A percentile compares a stretch with the other conserved stretches of the same genome.
Evolutionary conservation across 2,888 invertebrate genomes (phyloP).

Genomic region (Baccha elongata): DNA sequence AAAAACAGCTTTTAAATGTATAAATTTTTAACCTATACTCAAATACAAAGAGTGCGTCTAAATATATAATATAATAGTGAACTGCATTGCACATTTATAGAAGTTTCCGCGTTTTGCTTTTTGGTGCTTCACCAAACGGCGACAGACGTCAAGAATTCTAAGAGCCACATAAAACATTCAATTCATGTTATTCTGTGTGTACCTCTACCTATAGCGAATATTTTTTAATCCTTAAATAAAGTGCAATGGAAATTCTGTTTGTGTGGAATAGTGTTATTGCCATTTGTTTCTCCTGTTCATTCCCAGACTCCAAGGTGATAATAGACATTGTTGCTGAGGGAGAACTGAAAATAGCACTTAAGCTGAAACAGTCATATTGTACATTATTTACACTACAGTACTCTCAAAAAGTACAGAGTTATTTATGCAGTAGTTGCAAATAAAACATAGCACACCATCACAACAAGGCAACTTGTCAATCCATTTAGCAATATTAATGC

Average conservation of each 20-base stretch:
- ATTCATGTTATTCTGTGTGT: slow-evolving; percentile 35
- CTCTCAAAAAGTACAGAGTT: slow-evolving; percentile 14
- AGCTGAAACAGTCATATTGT: slow-evolving; percentile 44
- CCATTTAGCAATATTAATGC: slow-evolving; percentile 59
- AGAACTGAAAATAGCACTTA: slow-evolving; percentile 66
- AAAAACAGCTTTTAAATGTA: no score
- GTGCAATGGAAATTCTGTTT: slow-evolving; percentile 5
- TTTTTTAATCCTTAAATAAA: slow-evolving; percentile 15
- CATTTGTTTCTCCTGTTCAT: background rate
- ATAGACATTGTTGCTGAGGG: slow-evolving; percentile 58
- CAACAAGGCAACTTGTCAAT: slow-evolving; percentile 62
- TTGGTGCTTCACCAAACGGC: background rate
- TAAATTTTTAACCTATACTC: no score
- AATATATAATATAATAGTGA: no score
- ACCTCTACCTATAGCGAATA: no score
- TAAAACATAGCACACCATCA: slow-evolving; percentile 40
- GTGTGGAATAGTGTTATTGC: slow-evolving; percentile 20
- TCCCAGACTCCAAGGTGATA: slow-evolving; percentile 31
- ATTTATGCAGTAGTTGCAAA: slow-evolving; percentile 1
- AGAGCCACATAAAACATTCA: slow-evolving; percentile 47
- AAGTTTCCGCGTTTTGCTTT: background rate
- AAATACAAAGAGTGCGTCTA: no score
- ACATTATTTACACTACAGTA: slow-evolving; percentile 42
- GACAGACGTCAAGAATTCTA: slow-evolving; percentile 36
- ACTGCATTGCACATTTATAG: background rate